A percentile compares a stretch with the other conserved stretches of the same genome.
Conservation (phyloP, 1,140 invertebrate species). For the Scylla paramamosain region DNA sequence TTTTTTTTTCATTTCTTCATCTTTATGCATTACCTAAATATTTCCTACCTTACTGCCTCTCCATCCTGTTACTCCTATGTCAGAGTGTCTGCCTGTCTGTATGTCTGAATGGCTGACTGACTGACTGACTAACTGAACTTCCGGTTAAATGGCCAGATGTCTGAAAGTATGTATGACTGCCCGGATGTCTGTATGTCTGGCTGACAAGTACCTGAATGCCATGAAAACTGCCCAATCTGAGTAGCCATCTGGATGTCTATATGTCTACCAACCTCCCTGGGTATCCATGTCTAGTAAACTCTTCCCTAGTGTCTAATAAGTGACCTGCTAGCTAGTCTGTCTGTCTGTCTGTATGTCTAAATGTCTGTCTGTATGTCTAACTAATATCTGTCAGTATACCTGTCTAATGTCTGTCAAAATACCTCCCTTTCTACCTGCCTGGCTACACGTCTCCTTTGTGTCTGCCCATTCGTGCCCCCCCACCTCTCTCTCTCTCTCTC, state of each 20-base stretch:
- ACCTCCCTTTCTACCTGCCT: not conserved
- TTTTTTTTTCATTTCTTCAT: too few species aligned
- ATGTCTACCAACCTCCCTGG: not conserved
- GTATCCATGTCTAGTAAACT: not conserved
- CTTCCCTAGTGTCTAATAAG: not conserved
- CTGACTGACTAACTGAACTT: not conserved
- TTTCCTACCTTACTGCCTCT: not conserved
- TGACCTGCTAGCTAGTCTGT: not conserved
- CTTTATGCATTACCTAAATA: too few species aligned
- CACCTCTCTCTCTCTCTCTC: not conserved
- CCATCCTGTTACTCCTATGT: not conserved
- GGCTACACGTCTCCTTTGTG: not conserved
- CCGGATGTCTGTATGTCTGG: too few species aligned
- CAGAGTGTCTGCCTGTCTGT: not conserved
- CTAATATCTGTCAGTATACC: not conserved
- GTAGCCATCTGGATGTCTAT: not conserved
- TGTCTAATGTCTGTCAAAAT: not conserved
- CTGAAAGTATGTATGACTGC: too few species aligned
- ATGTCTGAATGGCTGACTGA: not conserved
- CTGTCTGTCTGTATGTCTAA: not conserved
- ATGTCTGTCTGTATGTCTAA: too few species aligned
- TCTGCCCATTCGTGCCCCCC: not conserved
- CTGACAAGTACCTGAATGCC: too few species aligned
- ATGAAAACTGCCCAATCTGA: too few species aligned
- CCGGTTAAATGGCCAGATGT: too few species aligned